Evolutionary conservation across 2,113 vertebrate genomes (phyloP).

Genomic region (Spizaetus ornatus): DNA sequence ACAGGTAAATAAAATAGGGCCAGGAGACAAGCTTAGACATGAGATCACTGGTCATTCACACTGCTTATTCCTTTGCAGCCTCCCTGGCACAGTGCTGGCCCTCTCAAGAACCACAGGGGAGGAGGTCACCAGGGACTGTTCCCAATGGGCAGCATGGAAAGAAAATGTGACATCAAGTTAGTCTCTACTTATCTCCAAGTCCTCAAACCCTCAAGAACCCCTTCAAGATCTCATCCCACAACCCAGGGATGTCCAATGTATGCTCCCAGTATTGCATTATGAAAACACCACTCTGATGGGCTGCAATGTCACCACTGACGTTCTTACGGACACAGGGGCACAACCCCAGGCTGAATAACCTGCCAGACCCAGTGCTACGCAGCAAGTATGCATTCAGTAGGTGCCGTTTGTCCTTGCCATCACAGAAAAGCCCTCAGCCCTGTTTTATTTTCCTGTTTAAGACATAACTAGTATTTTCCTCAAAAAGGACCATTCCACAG

Average conservation of each 20-base stretch:
- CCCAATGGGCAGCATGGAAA: background rate
- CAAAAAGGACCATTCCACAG: background rate
- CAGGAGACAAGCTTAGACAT: background rate
- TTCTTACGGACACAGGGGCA: too few species aligned
- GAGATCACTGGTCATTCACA: background rate
- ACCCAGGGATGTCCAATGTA: too few species aligned
- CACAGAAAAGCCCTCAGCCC: background rate
- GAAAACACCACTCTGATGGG: too few species aligned
- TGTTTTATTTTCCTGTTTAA: background rate
- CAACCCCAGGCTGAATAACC: background rate
- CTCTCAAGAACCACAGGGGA: background rate
- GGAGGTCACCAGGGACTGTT: background rate
- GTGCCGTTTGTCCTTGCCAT: background rate
- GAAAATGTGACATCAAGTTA: background rate
- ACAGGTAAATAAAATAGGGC: background rate
- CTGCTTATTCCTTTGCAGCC: background rate
- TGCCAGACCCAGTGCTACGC: background rate
- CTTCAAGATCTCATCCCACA: background rate
- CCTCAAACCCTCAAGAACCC: background rate
- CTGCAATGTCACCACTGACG: background rate
- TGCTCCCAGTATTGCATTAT: accelerated
- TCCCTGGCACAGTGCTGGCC: background rate
- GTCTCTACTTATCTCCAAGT: background rate
- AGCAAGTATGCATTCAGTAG: background rate
- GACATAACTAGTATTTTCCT: background rate